Percentiles rank a stretch among this genome's conserved stretches.
phyloP scores from a whole-genome alignment of 2,113 vertebrate genomes.

The Poecilia latipinna region DNA sequence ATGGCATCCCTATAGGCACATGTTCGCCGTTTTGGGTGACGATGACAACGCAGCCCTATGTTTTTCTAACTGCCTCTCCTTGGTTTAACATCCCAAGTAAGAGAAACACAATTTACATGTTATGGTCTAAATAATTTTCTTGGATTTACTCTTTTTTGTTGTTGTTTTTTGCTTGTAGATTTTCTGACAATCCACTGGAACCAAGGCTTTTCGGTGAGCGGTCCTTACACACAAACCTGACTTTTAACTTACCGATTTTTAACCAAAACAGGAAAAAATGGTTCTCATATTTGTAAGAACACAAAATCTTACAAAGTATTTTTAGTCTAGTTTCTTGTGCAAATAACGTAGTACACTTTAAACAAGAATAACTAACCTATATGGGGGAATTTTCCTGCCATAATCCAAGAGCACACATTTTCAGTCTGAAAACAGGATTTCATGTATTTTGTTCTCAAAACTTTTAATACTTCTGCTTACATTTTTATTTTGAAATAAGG shows the following conservation, averaged over 20 bases:
- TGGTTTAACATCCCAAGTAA: slow-evolving; percentile 66
- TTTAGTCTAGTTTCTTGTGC: no score
- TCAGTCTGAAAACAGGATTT: no score
- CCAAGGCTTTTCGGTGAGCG: slow-evolving; percentile 19
- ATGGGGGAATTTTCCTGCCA: no score
- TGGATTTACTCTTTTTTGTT: not conserved
- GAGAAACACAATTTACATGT: not conserved
- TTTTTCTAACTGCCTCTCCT: slow-evolving; percentile 41
- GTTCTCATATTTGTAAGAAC: no score
- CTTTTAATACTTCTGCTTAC: no score
- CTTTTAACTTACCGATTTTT: not conserved
- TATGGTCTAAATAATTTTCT: not conserved
- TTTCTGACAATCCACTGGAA: not conserved
- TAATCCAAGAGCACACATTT: no score
- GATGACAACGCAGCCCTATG: slow-evolving; percentile 29
- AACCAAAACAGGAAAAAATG: not conserved
- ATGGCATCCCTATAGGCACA: not conserved
- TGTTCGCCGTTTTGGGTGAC: slow-evolving; percentile 37
- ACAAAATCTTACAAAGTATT: no score
- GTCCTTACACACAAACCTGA: not conserved
- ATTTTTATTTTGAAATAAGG: no score
- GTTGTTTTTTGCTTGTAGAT: slow-evolving; percentile 16
- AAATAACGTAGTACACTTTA: no score
- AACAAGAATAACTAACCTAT: no score
- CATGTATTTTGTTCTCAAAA: no score